Base-by-base conservation (phyloP, 2,113 vertebrate genomes). In the Empidonax alnorum region DNA sequence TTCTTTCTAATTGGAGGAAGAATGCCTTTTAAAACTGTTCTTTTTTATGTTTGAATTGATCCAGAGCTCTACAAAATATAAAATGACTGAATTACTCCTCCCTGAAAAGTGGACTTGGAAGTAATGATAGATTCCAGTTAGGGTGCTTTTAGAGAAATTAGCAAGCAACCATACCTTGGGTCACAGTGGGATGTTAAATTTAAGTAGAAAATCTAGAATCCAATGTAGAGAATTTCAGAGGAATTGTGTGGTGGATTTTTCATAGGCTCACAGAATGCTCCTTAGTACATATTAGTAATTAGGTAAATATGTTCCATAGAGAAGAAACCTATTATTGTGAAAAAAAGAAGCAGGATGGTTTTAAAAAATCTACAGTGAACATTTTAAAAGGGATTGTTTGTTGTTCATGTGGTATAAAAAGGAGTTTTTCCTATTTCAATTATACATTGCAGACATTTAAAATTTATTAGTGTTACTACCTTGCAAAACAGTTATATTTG, bases 41-140 rank as follows among this genome's bases (percentile, higher is more conserved):
- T 87, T 79, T 58, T 91, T 10, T 25, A 19, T 47, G 39, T 95
- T 67, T 94, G 65, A 97, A 89, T 92, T 79, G 72, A 95, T 83
- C 72, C 44, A 77, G 68, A 84, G 56, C 61, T 50, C 63, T 90
- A 52, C 39, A 68, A 84, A 77, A 82, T 95, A 53, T 28, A 69
- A 93, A 84, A 66, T 92, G 77, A 89, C 94, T 92, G 66, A 95
- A 89, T 96, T 93, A 86, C 44, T 88, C 56, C 78, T 89, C 17
- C 44, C 37, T 46, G 73, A 66, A 83, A 81, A 92, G 72, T 81
- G 78, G 69, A 65, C 93, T 91, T 88, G 87, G 87, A 89, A 66
- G 33, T 88, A 91, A 81, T 59, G 76, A 95, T 79, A 61, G 66
- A n/a, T 92, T 96, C 91, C 53, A 84, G 69, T 89, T 42, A 76